Evolutionary conservation across 2,797 vertebrate species (phyloP).

Genomic region (Tenualosa thibaudeaui): DNA sequence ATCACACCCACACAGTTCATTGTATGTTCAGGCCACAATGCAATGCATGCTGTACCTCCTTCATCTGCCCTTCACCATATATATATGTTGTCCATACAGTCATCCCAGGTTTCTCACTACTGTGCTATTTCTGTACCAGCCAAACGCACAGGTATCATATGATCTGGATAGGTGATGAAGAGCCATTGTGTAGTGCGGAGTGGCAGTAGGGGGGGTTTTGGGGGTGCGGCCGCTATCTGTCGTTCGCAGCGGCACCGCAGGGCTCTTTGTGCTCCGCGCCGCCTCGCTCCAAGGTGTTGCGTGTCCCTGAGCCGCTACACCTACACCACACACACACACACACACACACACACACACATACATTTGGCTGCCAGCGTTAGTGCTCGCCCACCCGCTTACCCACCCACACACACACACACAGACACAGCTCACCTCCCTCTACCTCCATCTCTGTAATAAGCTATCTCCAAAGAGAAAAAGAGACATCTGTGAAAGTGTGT

Average conservation of each 20-base stretch:
- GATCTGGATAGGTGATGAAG: not conserved
- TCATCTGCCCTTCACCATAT: not conserved
- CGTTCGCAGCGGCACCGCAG: conserved; percentile 67
- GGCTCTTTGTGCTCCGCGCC: conserved; percentile 52
- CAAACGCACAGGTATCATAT: not conserved
- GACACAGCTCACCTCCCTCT: not conserved
- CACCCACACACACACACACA: not conserved
- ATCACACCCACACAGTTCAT: not conserved
- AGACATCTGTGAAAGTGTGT: not conserved
- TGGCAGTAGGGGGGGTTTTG: not conserved
- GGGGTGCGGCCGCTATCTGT: conserved; percentile 62
- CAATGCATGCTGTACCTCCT: not conserved
- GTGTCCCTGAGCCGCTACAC: not conserved
- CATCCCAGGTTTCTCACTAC: not conserved
- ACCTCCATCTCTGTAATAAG: not conserved
- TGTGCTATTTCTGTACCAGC: not conserved
- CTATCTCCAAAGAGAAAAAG: conserved; percentile 10
- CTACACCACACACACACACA: not conserved
- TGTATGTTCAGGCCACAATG: not conserved
- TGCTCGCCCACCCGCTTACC: not conserved
- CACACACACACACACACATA: too few relatives aligned
- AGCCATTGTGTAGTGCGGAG: not conserved
- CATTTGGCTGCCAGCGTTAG: not conserved
- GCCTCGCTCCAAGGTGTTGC: not conserved
- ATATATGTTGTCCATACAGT: not conserved